Evolutionary conservation across 2,888 invertebrate species (phyloP).

Genomic region (Eupithecia insigniata): DNA sequence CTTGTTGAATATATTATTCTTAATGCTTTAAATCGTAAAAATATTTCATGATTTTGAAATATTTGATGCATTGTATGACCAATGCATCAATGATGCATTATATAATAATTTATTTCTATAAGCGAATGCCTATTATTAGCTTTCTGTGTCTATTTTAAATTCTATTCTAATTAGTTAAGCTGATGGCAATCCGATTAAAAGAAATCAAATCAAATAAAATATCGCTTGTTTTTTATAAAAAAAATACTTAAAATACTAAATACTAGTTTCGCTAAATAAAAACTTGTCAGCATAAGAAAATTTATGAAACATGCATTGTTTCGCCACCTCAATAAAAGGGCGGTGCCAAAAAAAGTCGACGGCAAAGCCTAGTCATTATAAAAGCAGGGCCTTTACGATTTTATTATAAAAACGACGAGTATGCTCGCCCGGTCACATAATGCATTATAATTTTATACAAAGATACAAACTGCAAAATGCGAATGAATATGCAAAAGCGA

Average conservation of each 20-base stretch:
- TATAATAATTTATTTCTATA: too few relatives aligned
- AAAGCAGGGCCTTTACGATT: conserved; percentile 33
- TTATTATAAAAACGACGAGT: conserved; percentile 45
- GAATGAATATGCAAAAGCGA: conserved; percentile 82
- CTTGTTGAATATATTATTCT: not conserved
- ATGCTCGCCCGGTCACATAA: conserved; percentile 68
- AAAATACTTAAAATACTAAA: not conserved
- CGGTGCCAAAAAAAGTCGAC: conserved; percentile 17
- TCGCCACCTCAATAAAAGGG: conserved; percentile 8
- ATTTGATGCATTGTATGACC: too few relatives aligned
- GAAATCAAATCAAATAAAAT: not conserved
- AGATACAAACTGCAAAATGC: conserved; percentile 78
- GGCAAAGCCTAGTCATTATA: conserved; percentile 24
- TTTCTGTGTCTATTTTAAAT: too few relatives aligned
- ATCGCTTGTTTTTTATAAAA: not conserved
- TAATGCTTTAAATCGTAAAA: not conserved
- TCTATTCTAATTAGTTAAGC: too few relatives aligned
- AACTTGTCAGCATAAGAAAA: not conserved
- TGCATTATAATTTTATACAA: conserved; percentile 85
- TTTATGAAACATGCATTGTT: conserved; percentile 10
- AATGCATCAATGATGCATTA: too few relatives aligned
- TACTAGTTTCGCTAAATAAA: not conserved
- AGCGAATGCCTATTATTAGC: too few relatives aligned
- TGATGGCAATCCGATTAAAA: too few relatives aligned
- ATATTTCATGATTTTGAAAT: not conserved